Percentiles rank a stretch among this genome's conserved stretches.
Evolutionary conservation across 1,140 invertebrate genomes (phyloP).

Genomic region (Pseudomyrmex flavicornis): DNA sequence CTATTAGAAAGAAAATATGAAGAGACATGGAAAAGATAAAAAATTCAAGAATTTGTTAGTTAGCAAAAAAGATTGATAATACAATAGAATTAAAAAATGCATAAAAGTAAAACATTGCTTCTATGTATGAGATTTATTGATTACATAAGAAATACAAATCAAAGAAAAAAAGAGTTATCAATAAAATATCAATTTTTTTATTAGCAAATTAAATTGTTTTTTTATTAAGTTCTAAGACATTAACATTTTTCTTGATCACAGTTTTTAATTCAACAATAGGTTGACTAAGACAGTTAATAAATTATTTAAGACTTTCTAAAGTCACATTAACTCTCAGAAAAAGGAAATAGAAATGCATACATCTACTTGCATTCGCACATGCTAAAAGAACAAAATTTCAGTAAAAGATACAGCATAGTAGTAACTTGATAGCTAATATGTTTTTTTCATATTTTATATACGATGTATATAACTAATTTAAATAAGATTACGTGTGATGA

Average conservation of each 20-base stretch:
- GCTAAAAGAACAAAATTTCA: slow-evolving; percentile 19
- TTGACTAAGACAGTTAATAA: too few relatives aligned
- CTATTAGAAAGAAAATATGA: neutral
- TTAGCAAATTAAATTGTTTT: too few relatives aligned
- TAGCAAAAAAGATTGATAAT: neutral
- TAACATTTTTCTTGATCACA: neutral
- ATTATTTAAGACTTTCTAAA: too few relatives aligned
- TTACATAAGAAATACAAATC: neutral
- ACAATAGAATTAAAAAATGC: slow-evolving; percentile 8
- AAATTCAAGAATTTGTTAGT: slow-evolving; percentile 30
- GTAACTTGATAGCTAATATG: neutral
- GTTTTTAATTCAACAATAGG: neutral
- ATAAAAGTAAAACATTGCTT: neutral
- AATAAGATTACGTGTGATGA: too few relatives aligned
- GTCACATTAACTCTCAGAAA: neutral
- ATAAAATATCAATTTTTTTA: too few relatives aligned
- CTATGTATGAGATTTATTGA: neutral
- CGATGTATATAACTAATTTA: too few relatives aligned
- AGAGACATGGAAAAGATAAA: slow-evolving; percentile 12
- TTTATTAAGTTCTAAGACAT: neutral
- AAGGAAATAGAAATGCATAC: neutral
- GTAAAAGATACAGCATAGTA: slow-evolving; percentile 51
- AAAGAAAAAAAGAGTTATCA: neutral
- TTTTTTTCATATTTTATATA: neutral
- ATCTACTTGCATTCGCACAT: slow-evolving; percentile 43